Evolutionary conservation across 2,113 vertebrate species (phyloP).

Genomic region (Garra rufa): DNA sequence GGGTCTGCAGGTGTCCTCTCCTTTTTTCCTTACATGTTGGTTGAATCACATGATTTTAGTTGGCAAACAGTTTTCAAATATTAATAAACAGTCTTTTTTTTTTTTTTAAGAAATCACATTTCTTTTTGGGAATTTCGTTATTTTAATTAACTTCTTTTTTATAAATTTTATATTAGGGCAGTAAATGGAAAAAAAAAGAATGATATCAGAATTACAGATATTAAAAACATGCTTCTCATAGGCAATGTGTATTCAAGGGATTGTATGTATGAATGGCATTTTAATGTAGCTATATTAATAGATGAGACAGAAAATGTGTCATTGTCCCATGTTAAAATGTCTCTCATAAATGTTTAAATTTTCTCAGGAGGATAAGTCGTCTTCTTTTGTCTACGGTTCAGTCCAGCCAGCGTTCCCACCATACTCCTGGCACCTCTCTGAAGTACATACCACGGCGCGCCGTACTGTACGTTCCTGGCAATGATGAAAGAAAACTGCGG

Average conservation of each 20-base stretch:
- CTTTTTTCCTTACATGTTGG: neutral
- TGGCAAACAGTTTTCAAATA: neutral
- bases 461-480: slow-evolving; percentile 93
- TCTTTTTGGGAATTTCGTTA: neutral
- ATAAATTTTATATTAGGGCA: too few species aligned
- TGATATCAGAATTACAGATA: too few species aligned
- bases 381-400: slow-evolving; percentile 58
- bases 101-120: neutral
- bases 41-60: neutral
- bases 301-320: neutral
- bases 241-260: neutral
- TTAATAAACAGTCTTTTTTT: neutral
- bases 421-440: slow-evolving; percentile 69
- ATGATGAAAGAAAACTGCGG: slow-evolving; percentile 91
- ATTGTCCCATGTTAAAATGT: neutral
- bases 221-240: neutral
- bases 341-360: slow-evolving; percentile 3
- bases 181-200: too few species aligned
- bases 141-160: neutral
- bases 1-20: neutral
- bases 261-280: neutral
- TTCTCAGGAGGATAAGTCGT: slow-evolving; percentile 62
- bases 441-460: slow-evolving; percentile 90
- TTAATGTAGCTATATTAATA: neutral
- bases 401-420: slow-evolving; percentile 62